Evolutionary conservation across 2,113 vertebrate species (phyloP).

Genomic region (Micronycteris hirsuta): DNA sequence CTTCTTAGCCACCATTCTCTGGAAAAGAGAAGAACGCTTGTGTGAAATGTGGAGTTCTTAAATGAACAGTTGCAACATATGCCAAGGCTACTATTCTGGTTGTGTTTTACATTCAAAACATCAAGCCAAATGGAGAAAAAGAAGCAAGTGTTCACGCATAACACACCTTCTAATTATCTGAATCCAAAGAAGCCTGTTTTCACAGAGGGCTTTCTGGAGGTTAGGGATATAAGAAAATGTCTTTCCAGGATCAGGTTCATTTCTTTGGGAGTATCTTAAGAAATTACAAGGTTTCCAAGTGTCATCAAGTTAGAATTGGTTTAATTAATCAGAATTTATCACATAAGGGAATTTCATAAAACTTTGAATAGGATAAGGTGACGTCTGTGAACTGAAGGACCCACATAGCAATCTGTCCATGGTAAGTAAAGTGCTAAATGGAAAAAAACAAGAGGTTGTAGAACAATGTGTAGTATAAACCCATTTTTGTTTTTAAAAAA

Average conservation of each 20-base stretch:
- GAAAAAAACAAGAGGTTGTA: not conserved
- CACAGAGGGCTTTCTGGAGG: not conserved
- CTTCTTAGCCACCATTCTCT: not conserved
- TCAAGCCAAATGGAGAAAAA: not conserved
- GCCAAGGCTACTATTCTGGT: conserved; percentile 24
- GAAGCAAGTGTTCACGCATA: not conserved
- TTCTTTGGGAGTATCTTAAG: not conserved
- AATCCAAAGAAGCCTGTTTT: not conserved
- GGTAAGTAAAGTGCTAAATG: not conserved
- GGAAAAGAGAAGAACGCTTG: not conserved
- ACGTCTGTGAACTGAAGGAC: not conserved
- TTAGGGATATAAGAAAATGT: not conserved
- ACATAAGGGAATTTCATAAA: not conserved
- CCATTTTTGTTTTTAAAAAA: not conserved
- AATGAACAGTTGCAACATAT: not conserved
- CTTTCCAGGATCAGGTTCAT: not conserved
- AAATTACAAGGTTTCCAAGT: not conserved
- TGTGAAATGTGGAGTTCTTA: not conserved
- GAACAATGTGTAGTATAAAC: not conserved
- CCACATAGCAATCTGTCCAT: not conserved
- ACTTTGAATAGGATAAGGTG: not conserved
- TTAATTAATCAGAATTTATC: not conserved
- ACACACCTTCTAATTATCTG: conserved; percentile 40
- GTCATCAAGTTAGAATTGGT: not conserved
- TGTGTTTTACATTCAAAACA: conserved; percentile 7